phyloP scores from a whole-genome alignment of 1,140 invertebrate genomes.

The Lasioglossum albipes region DNA sequence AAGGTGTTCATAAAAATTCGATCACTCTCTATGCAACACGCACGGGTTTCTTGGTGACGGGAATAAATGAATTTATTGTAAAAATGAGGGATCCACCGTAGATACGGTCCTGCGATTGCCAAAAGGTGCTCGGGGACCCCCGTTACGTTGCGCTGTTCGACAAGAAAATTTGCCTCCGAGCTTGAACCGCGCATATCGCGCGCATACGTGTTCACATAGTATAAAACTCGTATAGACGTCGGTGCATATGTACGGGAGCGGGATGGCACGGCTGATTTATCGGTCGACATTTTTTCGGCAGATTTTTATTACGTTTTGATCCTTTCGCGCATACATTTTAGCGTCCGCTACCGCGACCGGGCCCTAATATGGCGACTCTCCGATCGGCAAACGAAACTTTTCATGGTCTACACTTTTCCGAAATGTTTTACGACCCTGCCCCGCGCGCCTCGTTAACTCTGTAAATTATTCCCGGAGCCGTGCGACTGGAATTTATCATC shows the following conservation, averaged over 20 bases:
- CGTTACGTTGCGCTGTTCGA: slow-evolving; percentile 61
- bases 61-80: background rate
- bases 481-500: too few species aligned
- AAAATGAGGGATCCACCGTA: background rate
- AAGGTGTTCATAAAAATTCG: too few species aligned
- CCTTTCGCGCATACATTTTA: slow-evolving; percentile 64
- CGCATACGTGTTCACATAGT: slow-evolving; percentile 26
- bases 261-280: slow-evolving; percentile 67
- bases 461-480: too few species aligned
- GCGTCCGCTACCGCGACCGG: slow-evolving; percentile 28
- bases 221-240: slow-evolving; percentile 31
- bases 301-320: slow-evolving; percentile 75
- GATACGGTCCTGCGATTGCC: slow-evolving; percentile 35
- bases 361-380: slow-evolving; percentile 9
- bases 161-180: slow-evolving; percentile 70
- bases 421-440: background rate
- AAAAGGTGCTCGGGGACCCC: slow-evolving; percentile 36
- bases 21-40: too few species aligned
- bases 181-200: slow-evolving; percentile 39
- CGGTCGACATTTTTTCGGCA: slow-evolving; percentile 70
- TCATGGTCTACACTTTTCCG: slow-evolving; percentile 11
- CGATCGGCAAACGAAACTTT: background rate
- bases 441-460: background rate
- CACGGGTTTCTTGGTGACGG: too few species aligned
- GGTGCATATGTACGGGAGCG: slow-evolving; percentile 1